phyloP scores from a whole-genome alignment of 2,888 invertebrate species.

The Silvanus unidentatus region DNA sequence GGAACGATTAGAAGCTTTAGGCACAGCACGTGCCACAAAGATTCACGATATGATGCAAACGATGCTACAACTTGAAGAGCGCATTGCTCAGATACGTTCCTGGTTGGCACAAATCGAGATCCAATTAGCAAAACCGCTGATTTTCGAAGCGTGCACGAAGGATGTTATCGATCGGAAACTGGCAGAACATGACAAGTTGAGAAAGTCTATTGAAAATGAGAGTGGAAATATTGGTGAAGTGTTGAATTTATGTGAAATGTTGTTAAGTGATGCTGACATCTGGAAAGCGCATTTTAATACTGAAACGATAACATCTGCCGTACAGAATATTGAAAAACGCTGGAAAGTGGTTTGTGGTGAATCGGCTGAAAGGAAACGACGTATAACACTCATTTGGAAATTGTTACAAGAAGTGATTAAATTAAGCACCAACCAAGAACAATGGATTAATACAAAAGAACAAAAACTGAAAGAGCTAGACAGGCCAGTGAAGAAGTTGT shows the following conservation, averaged over 20 bases:
- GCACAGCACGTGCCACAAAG: slow-evolving; percentile 63
- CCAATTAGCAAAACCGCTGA: slow-evolving; percentile 60
- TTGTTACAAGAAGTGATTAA: slow-evolving; percentile 55
- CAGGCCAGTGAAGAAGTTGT: slow-evolving; percentile 51
- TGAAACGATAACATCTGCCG: slow-evolving; percentile 59
- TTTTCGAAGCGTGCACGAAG: slow-evolving; percentile 61
- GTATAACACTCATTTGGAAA: slow-evolving; percentile 58
- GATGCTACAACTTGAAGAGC: slow-evolving; percentile 62
- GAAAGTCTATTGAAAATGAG: slow-evolving; percentile 69
- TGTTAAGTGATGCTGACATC: slow-evolving; percentile 68
- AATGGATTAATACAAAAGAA: slow-evolving; percentile 61
- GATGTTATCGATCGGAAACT: slow-evolving; percentile 63
- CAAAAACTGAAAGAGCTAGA: slow-evolving; percentile 56
- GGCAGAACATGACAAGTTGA: slow-evolving; percentile 65
- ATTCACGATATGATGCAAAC: slow-evolving; percentile 67
- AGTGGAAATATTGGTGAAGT: slow-evolving; percentile 74
- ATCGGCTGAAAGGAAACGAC: slow-evolving; percentile 65
- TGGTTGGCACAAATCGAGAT: slow-evolving; percentile 70
- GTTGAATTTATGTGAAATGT: slow-evolving; percentile 70
- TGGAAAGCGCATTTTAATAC: slow-evolving; percentile 67
- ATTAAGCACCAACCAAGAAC: slow-evolving; percentile 53
- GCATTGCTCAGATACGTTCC: slow-evolving; percentile 64
- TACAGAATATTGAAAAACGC: slow-evolving; percentile 67
- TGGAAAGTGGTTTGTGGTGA: slow-evolving; percentile 73
- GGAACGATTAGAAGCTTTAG: slow-evolving; percentile 66